Base-by-base conservation (phyloP, 2,888 invertebrate genomes). In the Cephus nigrinus region DNA sequence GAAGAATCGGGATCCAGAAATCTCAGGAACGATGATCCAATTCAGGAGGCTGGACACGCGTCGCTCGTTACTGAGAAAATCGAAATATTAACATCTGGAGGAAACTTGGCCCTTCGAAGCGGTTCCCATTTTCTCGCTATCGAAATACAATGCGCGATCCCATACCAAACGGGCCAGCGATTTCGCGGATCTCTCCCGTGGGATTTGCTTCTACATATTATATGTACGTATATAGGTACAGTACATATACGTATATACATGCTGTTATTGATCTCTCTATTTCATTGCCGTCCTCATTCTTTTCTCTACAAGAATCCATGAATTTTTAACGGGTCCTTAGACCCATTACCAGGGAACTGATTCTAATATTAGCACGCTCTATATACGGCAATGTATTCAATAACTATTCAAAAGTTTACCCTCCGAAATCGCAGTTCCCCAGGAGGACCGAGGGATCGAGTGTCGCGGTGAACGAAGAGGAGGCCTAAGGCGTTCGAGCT, bases 341-440 rank as follows among this genome's bases (percentile, higher is more conserved):
- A 15, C 5, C 15, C 15, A 40, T 40, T 15, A 40, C 15, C 4
- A 40, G 40, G 15, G 30, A n/a, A 69, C 69, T 69, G 15, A 69
- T 69, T 69, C 69, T 5, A 69, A 69, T 69, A 31, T 69, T 69
- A 30, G 15, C 40, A 40, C 40, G 11, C 69, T 12, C 32, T 68
- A 79, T 78, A 79, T 78, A 73, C 79, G 68, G 68, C 83, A 79
- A 82, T 82, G 82, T 82, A 79, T 81, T 81, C 82, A 84, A 88
- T 88, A 89, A 89, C 89, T 89, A 89, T 88, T 86, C 87, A 86
- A 87, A 88, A 89, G 85, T 89, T 88, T 86, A 82, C 76, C 83
- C 76, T 82, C 81, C 73, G 34, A 15, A 33, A 34, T 32, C 72
- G 36, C 33, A 4, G 30, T 12, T 30, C 73, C 34, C 15, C 12